A percentile compares a stretch with the other conserved stretches of the same genome.
Conservation (phyloP, 2,888 invertebrate species). For the Hyposoter didymator region DNA sequence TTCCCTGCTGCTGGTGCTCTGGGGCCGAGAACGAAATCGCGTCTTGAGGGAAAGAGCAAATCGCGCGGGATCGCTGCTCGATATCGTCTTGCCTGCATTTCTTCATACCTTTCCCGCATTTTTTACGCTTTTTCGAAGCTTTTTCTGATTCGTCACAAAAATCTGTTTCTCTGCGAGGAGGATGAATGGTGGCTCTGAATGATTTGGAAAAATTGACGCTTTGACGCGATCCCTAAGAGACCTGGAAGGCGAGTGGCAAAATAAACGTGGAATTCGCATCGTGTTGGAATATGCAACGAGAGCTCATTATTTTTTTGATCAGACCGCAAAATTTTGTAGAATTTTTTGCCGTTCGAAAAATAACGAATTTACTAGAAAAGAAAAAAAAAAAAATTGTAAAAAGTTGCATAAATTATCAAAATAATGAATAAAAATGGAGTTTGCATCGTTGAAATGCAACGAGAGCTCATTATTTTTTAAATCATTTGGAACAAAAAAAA, state of each 20-base stretch:
- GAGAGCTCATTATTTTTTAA: no score
- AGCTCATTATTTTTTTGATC: no score
- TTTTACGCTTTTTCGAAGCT: neutral
- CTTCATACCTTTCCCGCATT: conserved; percentile 14
- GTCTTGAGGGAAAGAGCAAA: conserved; percentile 44
- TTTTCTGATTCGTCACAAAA: neutral
- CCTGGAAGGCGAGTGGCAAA: neutral
- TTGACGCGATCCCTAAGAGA: neutral
- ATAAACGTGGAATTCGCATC: no score
- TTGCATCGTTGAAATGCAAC: no score
- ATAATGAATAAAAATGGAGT: no score
- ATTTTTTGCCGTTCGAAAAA: no score
- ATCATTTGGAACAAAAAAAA: no score
- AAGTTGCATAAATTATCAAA: no score
- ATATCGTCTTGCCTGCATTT: conserved; percentile 36
- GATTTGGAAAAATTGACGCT: neutral
- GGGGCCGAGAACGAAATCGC: conserved; percentile 47
- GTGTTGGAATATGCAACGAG: no score
- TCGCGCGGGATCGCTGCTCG: conserved; percentile 55
- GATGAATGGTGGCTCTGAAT: neutral
- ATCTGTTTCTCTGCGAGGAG: neutral
- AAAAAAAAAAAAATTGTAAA: no score
- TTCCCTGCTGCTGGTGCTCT: conserved; percentile 70
- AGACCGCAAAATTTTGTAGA: no score
- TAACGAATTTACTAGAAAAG: no score